These are phyloP conservation scores for Pelecanus crispus DNA, from an alignment of 2,113 vertebrate species.

Conservation along the genomic window DNA sequence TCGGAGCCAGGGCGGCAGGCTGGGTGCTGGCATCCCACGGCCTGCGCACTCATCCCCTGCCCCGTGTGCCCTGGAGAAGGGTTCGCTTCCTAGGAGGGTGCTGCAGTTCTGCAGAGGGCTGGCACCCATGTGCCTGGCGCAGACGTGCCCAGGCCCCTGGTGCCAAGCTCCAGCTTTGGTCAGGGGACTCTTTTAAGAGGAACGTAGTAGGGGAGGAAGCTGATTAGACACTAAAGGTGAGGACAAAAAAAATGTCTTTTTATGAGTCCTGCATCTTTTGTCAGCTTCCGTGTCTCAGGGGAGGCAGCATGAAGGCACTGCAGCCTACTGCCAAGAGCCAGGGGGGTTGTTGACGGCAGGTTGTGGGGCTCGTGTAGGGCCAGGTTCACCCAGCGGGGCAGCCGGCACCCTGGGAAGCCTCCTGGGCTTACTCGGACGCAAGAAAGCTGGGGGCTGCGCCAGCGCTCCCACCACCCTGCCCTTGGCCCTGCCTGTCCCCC, in stretches of 20 bases:
- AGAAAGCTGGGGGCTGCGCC: background rate
- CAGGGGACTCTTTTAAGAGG: background rate
- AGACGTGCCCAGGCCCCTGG: background rate
- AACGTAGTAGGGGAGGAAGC: background rate
- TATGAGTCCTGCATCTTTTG: background rate
- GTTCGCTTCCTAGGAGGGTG: background rate
- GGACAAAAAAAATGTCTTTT: background rate
- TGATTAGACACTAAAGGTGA: background rate
- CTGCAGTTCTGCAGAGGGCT: background rate
- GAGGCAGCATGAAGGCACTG: background rate
- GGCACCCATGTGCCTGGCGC: background rate
- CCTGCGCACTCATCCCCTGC: fast-evolving
- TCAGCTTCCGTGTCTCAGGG: background rate
- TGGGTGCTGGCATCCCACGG: background rate
- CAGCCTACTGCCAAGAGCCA: background rate
- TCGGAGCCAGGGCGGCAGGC: background rate
- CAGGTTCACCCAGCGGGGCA: background rate
- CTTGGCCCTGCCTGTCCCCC: fast-evolving
- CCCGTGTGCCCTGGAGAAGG: background rate
- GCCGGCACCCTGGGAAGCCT: background rate
- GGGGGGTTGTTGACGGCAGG: background rate
- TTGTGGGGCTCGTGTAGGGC: background rate
- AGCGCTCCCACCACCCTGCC: background rate
- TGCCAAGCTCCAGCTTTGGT: background rate
- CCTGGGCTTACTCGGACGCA: background rate